Base-by-base conservation (phyloP, 2,888 invertebrate genomes). In the Loripinus fragilis region DNA sequence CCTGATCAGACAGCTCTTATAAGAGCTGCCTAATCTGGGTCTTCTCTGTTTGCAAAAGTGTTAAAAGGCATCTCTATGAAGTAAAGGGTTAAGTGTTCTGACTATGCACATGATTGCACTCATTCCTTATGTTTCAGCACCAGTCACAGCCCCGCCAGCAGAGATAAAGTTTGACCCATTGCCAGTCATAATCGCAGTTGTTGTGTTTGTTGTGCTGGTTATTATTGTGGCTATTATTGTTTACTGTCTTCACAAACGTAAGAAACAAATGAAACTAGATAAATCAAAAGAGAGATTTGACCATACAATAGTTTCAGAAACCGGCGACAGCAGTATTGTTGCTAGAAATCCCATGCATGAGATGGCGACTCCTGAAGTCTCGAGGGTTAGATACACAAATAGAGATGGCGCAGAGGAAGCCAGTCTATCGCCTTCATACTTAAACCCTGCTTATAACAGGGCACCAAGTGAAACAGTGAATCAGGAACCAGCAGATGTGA, bases 131-230 rank as follows among this genome's bases (percentile, higher is more conserved):
- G 30, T 76, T 76, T 68, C 68, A 72, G 72, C 45, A 20, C 68
- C 60, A 25, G 42, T 28, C 30, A n/a, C 55, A 25, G 0, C 41
- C 25, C 48, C 15, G 28, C 64, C 25, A 45, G 45, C 30, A 45
- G 70, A 72, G 38, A 69, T 66, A n/a, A 33, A 45, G 7, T 77
- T 85, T 42, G 74, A 82, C 48, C 30, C 78, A 5, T 52, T 74
- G 17, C 79, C 83, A 12, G 48, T 86, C 5, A 68, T 85, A 20
- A 76, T 82, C 15, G 76, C 80, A 12, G 83, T 83, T 33, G 65
- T 78, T n/a, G 30, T 80, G 23, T 76, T 80, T 41, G 67, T 85
- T 20, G 71, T 76, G 20, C 45, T 86, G 3, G 41, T 83, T 1
- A 68, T 81, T 17, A 74, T 83, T 20, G 75, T 76, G 17, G n/a